Evolutionary conservation across 1,140 invertebrate genomes (phyloP).

Genomic region (Ceratina australensis): DNA sequence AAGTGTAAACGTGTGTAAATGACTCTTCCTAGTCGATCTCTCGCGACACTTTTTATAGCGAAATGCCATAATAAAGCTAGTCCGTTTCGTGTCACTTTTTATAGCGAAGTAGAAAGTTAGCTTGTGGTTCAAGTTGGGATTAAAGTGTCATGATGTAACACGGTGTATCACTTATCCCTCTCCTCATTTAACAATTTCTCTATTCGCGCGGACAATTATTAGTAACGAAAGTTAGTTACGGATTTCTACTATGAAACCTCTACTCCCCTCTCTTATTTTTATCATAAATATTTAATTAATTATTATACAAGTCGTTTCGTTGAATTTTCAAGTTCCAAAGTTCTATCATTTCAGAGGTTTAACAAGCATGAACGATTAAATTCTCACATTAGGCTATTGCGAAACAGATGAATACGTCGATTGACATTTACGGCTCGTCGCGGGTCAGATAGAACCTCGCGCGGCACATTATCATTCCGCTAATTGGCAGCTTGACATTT

Average conservation of each 20-base stretch:
- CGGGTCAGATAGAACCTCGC: conserved; percentile 34
- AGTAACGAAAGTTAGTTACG: background rate
- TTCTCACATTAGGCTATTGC: background rate
- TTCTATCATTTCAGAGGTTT: too few relatives aligned
- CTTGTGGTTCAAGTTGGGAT: conserved; percentile 63
- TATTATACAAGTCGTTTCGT: too few relatives aligned
- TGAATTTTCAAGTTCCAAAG: too few relatives aligned
- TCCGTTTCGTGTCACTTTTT: conserved; percentile 61
- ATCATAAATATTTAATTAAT: too few relatives aligned
- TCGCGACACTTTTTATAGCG: conserved; percentile 59
- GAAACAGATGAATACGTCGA: conserved; percentile 7
- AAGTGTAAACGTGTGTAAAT: conserved; percentile 44
- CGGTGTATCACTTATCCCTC: conserved; percentile 16
- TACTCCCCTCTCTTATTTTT: too few relatives aligned
- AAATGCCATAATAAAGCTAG: conserved; percentile 54
- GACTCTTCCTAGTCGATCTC: conserved; percentile 38
- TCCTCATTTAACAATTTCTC: background rate
- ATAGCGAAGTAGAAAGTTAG: conserved; percentile 63
- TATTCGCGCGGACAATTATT: background rate
- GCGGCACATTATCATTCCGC: conserved; percentile 45
- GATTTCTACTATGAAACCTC: too few relatives aligned
- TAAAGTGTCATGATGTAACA: conserved; percentile 61
- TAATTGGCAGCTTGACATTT: conserved; percentile 66
- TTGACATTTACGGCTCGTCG: conserved; percentile 61
- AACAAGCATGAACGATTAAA: too few relatives aligned